These are phyloP conservation scores for Anneissia japonica DNA, from an alignment of 35 echinoderm and acorn worm species.

Conservation along the genomic window DNA sequence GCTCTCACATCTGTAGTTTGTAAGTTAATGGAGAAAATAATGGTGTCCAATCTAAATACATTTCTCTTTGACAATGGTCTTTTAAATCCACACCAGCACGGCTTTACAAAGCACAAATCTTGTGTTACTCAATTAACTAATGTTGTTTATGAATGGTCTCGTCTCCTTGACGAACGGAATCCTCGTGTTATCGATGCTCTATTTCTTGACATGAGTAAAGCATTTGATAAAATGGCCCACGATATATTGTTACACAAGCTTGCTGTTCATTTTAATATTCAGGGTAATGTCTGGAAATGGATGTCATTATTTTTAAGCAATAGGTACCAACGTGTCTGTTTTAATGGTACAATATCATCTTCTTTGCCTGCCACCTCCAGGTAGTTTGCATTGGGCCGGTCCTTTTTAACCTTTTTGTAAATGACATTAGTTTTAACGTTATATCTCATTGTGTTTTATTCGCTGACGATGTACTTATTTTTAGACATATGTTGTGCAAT, in stretches of 20 bases:
- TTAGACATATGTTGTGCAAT: not conserved
- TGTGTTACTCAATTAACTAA: not conserved
- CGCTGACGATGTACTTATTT: conserved; percentile 27
- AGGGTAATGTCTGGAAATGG: not conserved
- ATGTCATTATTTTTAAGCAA: not conserved
- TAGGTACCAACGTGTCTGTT: not conserved
- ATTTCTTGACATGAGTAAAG: not conserved
- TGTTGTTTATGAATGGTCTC: not conserved
- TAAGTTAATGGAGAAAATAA: not conserved
- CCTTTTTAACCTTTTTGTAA: conserved; percentile 33
- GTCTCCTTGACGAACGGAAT: not conserved
- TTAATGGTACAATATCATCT: not conserved
- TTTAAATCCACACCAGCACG: not conserved
- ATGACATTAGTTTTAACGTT: conserved; percentile 11
- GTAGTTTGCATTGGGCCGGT: conserved; percentile 1
- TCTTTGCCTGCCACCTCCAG: not conserved
- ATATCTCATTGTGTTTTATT: conserved; percentile 12
- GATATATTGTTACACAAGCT: not conserved
- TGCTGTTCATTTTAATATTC: not conserved
- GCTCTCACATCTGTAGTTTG: not conserved
- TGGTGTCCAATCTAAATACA: not conserved
- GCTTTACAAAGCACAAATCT: not conserved
- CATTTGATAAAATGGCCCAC: not conserved
- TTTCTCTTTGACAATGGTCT: not conserved
- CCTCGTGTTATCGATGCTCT: too few species aligned